phyloP scores from a whole-genome alignment of 2,888 invertebrate genomes.

The Vesta saturnalis region DNA sequence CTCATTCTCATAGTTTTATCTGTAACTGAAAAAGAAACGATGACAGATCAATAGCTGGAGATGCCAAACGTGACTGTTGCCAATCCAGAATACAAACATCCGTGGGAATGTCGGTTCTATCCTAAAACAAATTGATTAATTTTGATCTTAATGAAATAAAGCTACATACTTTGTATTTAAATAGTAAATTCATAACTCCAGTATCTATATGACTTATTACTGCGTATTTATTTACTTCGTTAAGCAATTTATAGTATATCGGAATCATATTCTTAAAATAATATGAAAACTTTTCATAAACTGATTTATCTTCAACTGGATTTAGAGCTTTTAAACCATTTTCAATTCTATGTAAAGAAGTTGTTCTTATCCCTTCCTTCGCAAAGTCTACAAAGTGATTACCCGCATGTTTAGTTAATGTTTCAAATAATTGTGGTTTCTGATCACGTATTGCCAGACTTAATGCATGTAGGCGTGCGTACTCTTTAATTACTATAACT shows the following conservation, averaged over 20 bases:
- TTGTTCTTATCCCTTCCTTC: neutral
- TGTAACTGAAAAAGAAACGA: slow-evolving; percentile 51
- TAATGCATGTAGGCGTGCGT: slow-evolving; percentile 3
- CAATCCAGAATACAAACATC: slow-evolving; percentile 43
- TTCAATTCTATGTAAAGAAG: neutral
- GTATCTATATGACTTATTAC: slow-evolving; percentile 48
- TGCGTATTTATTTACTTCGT: slow-evolving; percentile 37
- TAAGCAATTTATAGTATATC: neutral
- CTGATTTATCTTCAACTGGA: slow-evolving; percentile 19
- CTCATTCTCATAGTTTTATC: slow-evolving; percentile 47
- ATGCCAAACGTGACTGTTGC: slow-evolving; percentile 39
- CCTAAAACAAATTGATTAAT: slow-evolving; percentile 18
- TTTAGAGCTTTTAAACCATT: slow-evolving; percentile 11
- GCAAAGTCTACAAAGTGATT: neutral
- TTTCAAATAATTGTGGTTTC: neutral
- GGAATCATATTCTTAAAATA: slow-evolving; percentile 24
- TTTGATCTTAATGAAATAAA: neutral
- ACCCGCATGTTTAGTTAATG: neutral
- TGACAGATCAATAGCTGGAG: slow-evolving; percentile 52
- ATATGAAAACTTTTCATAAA: slow-evolving; percentile 25
- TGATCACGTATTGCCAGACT: slow-evolving; percentile 3
- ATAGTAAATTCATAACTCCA: slow-evolving; percentile 44
- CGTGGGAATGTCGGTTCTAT: slow-evolving; percentile 6
- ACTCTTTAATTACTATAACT: neutral
- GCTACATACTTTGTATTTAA: slow-evolving; percentile 36